Evolutionary conservation across 2,113 vertebrate species (phyloP).

Genomic region (Chinchilla lanigera): DNA sequence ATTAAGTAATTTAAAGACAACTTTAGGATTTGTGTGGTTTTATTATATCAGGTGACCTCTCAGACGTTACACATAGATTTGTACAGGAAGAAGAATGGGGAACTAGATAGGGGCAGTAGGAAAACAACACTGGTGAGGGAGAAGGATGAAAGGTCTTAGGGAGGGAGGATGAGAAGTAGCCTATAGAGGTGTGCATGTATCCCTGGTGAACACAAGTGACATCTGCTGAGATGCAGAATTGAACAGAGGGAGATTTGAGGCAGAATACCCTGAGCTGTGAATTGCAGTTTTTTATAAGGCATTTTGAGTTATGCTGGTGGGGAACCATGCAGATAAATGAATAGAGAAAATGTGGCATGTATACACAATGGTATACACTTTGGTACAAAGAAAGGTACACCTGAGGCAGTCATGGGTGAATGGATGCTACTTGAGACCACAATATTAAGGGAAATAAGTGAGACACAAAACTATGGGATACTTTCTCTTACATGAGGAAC

Average conservation of each 20-base stretch:
- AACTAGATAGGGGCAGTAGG: not conserved
- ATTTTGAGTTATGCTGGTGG: not conserved
- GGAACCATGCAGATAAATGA: not conserved
- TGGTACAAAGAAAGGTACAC: not conserved
- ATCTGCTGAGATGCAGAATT: not conserved
- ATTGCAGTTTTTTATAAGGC: not conserved
- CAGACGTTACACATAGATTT: not conserved
- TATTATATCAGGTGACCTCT: not conserved
- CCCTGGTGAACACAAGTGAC: not conserved
- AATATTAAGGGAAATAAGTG: not conserved
- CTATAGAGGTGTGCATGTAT: fast-evolving
- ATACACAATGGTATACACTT: not conserved
- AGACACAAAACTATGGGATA: not conserved
- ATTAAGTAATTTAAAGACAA: not conserved
- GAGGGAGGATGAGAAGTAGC: not conserved
- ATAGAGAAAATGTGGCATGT: not conserved
- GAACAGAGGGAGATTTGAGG: not conserved
- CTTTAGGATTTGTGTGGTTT: not conserved
- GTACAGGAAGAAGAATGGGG: not conserved
- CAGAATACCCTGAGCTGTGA: not conserved
- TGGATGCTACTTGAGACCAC: not conserved
- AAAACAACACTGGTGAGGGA: not conserved
- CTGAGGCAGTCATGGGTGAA: not conserved
- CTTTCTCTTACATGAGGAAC: not conserved
- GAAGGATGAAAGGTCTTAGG: not conserved